Conservation (phyloP, 2,113 vertebrate species). For the Channa argus region DNA sequence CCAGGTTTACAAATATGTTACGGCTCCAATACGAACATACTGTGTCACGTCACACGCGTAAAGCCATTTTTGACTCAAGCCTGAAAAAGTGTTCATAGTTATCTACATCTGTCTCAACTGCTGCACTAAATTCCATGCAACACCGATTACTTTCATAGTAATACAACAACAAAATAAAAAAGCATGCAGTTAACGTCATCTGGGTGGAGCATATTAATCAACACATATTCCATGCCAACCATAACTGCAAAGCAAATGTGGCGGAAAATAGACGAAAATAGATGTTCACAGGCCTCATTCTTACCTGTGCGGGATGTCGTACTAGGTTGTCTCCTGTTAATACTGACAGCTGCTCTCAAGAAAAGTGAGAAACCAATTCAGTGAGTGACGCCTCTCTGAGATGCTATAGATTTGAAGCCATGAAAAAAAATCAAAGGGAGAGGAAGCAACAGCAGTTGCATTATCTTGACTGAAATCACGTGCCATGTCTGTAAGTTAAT, state of each 20-base stretch:
- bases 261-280: conserved; percentile 27
- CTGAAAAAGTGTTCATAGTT: neutral
- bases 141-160: neutral
- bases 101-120: neutral
- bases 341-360: conserved; percentile 42
- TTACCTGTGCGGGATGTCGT: conserved; percentile 2
- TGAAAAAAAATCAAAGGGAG: neutral
- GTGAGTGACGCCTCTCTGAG: conserved; percentile 3
- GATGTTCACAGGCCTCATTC: conserved; percentile 28
- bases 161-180: neutral
- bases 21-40: neutral
- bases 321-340: conserved; percentile 43
- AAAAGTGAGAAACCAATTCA: conserved; percentile 16
- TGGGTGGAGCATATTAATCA: conserved; percentile 21
- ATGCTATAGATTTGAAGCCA: neutral
- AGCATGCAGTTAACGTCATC: neutral
- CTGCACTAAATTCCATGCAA: neutral
- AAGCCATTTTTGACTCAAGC: neutral
- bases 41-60: neutral
- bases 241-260: neutral
- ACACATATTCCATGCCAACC: neutral
- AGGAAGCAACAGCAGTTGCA: conserved; percentile 7
- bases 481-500: conserved; percentile 7
- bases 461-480: conserved; percentile 7
- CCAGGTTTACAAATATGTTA: neutral